Percentiles rank a stretch among this genome's conserved stretches.
These are phyloP conservation scores for Elegia similella DNA, from an alignment of 2,888 invertebrate species.

Conservation along the genomic window DNA sequence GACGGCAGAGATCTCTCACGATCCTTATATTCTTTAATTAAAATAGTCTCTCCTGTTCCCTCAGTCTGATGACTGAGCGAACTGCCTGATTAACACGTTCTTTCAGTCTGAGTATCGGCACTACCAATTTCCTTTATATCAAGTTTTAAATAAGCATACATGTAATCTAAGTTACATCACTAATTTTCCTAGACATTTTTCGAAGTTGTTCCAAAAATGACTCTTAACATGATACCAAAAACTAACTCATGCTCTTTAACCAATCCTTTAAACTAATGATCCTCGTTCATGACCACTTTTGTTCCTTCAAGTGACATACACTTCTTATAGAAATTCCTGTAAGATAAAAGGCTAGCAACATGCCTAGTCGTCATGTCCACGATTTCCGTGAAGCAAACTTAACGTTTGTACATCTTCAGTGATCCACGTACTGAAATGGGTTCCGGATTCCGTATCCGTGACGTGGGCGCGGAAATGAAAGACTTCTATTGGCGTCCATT, in stretches of 20 bases:
- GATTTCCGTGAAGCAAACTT: conserved; percentile 48
- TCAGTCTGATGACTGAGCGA: conserved; percentile 60
- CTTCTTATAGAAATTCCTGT: neutral
- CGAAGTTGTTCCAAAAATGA: too few species aligned
- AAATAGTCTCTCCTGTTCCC: conserved; percentile 37
- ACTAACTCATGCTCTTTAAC: too few species aligned
- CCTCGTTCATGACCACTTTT: neutral
- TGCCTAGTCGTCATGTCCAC: conserved; percentile 37
- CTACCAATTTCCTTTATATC: conserved; percentile 28
- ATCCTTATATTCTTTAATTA: conserved; percentile 48
- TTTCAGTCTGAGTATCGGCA: conserved; percentile 40
- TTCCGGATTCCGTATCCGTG: conserved; percentile 58
- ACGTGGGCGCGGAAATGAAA: conserved; percentile 69
- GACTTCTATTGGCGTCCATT: conserved; percentile 55
- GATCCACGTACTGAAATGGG: conserved; percentile 58
- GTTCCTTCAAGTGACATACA: neutral
- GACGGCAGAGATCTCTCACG: neutral
- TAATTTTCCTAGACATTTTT: too few species aligned
- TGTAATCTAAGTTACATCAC: too few species aligned
- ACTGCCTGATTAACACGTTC: conserved; percentile 65
- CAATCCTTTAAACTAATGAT: too few species aligned
- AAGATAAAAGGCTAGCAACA: neutral
- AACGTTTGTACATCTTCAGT: conserved; percentile 45
- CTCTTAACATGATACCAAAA: too few species aligned
- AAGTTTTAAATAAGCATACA: too few species aligned